Evolutionary conservation across 1,140 invertebrate genomes (phyloP), one percentile per base, ranked within the genome.

Genomic region (Tenebrio molitor): DNA sequence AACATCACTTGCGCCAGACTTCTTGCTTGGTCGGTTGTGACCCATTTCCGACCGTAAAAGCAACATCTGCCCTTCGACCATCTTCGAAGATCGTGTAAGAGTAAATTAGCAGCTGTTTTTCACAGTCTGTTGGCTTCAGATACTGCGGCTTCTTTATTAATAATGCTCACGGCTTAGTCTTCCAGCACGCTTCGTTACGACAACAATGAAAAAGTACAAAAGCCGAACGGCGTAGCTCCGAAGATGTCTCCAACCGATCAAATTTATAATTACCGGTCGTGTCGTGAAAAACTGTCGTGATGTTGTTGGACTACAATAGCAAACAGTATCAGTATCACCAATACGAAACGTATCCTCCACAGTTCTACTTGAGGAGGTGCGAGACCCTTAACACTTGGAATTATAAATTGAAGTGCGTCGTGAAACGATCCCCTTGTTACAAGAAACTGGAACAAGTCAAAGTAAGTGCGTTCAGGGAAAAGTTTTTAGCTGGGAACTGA

Each of bases 401-500:
- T 21, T 79, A 75, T 53, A 78, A 78, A 53, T 39, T 78, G 19
- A 79, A 81, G 64, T 72, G 74, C 44, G 73, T 78, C 70, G 67
- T 81, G 65, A 74, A 73, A 23, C 71, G 64, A 7, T 58, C 33
- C 3, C 14, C 62, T 10, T 69, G 69, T 25, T 73, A 36, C 23
- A 67, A 69, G 23, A 67, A 36, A 1, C 14, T 44, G 33, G 25
- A 68, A 16, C 46, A 46, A 46, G 25, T 68, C 25, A 44, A 68
- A 46, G 65, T 68, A n/a, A 68, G 65, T 68, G 1, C 14, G 2
- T 58, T 58, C 3, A 8, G 7, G 12, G 3, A 41, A 41, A 12
- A 0, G 10, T 5, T 33, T 5, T 4, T 33, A 33, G 4, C 10
- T 5, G 4, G 29, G 29, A 33, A 33, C 29, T 33, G 0, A n/a